Evolutionary conservation across 1,140 invertebrate species (phyloP).

Genomic region (Cotesia typhae): DNA sequence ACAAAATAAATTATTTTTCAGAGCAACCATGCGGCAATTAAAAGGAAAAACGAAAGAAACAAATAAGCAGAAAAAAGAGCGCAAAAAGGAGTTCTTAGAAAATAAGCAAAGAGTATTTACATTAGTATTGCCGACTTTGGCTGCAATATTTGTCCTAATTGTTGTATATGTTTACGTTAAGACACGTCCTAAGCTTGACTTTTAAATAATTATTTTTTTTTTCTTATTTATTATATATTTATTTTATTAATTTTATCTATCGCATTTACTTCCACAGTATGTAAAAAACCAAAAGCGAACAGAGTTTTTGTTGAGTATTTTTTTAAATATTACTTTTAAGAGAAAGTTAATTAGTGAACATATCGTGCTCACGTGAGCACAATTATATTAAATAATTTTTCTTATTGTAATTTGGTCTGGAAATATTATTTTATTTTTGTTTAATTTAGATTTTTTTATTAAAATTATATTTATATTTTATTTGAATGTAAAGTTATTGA

Average conservation of each 20-base stretch:
- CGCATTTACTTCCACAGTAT: not conserved
- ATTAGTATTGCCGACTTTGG: slow-evolving; percentile 77
- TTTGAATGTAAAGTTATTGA: not conserved
- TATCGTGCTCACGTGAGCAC: too few relatives aligned
- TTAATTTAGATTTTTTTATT: too few relatives aligned
- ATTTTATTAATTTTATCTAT: too few relatives aligned
- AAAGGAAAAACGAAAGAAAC: slow-evolving; percentile 85
- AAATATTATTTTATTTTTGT: too few relatives aligned
- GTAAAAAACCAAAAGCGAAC: not conserved
- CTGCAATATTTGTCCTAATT: slow-evolving; percentile 75
- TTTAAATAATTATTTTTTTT: slow-evolving; percentile 43
- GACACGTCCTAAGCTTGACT: slow-evolving; percentile 71
- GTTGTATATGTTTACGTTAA: slow-evolving; percentile 80
- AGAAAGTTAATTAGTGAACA: too few relatives aligned
- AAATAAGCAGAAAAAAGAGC: slow-evolving; percentile 82
- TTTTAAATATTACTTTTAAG: too few relatives aligned
- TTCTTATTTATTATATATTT: too few relatives aligned
- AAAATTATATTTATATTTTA: not conserved
- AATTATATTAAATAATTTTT: too few relatives aligned
- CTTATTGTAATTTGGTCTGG: too few relatives aligned
- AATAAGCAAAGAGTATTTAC: slow-evolving; percentile 80
- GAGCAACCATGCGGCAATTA: slow-evolving; percentile 74
- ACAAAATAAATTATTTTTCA: slow-evolving; percentile 14
- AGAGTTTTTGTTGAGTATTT: too few relatives aligned
- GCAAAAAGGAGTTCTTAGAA: slow-evolving; percentile 82